A percentile compares a stretch with the other conserved stretches of the same genome.
These are phyloP conservation scores for Pelobates fuscus DNA, from an alignment of 2,113 vertebrate species.

Conservation along the genomic window DNA sequence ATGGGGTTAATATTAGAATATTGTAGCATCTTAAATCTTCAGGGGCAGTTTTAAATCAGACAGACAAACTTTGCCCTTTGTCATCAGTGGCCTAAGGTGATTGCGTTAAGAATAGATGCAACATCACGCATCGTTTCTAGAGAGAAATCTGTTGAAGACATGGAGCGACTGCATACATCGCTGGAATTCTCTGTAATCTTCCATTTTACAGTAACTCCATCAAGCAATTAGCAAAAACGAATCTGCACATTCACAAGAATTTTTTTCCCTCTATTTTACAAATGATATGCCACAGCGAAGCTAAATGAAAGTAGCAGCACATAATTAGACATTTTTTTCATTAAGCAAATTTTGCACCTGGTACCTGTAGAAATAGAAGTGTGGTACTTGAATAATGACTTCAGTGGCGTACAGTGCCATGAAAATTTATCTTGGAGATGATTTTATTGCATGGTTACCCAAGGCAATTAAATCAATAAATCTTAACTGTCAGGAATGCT, in stretches of 20 bases:
- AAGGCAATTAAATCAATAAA: constrained; percentile 95
- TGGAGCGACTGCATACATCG: too few relatives aligned
- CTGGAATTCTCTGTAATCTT: background rate
- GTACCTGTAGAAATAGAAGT: constrained; percentile 83
- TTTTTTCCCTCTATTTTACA: constrained; percentile 38
- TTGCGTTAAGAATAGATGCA: too few relatives aligned
- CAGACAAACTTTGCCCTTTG: too few relatives aligned
- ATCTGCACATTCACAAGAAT: constrained; percentile 63
- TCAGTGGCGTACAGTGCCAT: constrained; percentile 76
- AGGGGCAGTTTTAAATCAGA: too few relatives aligned
- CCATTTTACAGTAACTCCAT: constrained; percentile 53
- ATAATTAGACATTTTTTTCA: constrained; percentile 79
- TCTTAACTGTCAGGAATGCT: constrained; percentile 84
- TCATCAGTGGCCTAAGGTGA: too few relatives aligned
- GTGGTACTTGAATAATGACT: constrained; percentile 86
- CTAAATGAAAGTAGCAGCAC: constrained; percentile 49
- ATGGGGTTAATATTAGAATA: too few relatives aligned
- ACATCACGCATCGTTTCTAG: too few relatives aligned
- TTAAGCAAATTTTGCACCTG: constrained; percentile 85
- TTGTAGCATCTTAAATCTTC: too few relatives aligned
- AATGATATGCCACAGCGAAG: constrained; percentile 42
- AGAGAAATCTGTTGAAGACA: too few relatives aligned
- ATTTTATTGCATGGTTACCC: constrained; percentile 95
- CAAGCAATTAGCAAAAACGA: constrained; percentile 72
- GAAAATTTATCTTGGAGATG: constrained; percentile 91